Percentiles rank a stretch among this genome's conserved stretches.
phyloP scores from a whole-genome alignment of 2,797 vertebrate genomes.

The Eulemur mongoz region DNA sequence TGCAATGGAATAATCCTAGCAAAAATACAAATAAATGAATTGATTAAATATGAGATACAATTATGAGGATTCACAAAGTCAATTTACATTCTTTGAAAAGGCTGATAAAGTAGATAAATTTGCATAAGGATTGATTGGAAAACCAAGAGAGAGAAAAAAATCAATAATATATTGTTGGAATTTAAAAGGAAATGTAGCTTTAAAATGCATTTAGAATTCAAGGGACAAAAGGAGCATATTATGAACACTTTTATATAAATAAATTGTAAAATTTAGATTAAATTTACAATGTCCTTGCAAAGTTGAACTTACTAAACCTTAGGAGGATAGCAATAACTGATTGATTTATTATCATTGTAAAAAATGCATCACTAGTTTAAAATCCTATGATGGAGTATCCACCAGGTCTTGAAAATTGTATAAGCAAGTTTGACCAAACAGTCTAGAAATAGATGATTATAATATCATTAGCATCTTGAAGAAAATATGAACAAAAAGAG shows the following conservation, averaged over 20 bases:
- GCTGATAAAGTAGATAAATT: not conserved
- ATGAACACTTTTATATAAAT: not conserved
- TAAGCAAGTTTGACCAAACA: not conserved
- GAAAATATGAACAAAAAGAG: not conserved
- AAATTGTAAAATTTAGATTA: not conserved
- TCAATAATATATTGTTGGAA: not conserved
- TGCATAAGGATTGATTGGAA: not conserved
- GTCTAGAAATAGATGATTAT: not conserved
- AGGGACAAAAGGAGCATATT: not conserved
- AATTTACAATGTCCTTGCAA: not conserved
- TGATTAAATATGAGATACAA: not conserved
- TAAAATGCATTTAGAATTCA: not conserved
- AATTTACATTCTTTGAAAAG: slow-evolving; percentile 2
- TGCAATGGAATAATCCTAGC: not conserved
- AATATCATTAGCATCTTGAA: not conserved
- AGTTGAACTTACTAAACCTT: not conserved
- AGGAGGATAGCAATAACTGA: not conserved
- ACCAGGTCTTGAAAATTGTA: not conserved
- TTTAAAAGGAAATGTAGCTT: not conserved
- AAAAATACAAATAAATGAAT: slow-evolving; percentile 36
- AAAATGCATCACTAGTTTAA: not conserved
- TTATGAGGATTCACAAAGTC: not conserved
- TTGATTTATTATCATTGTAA: not conserved
- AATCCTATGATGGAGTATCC: not conserved
- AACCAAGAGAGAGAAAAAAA: not conserved